Evolutionary conservation across 2,888 invertebrate genomes (phyloP).

Genomic region (Chorisops tibialis): DNA sequence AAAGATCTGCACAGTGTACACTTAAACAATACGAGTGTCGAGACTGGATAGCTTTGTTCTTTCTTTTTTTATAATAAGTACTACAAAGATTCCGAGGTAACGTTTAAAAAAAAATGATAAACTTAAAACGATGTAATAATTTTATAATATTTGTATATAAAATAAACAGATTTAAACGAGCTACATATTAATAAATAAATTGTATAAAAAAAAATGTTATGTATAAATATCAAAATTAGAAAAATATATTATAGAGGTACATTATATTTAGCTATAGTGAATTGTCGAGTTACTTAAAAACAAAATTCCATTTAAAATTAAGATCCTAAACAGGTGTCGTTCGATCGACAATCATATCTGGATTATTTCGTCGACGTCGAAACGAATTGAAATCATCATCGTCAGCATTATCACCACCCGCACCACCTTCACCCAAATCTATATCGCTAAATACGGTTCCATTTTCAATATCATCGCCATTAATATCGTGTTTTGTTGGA

Average conservation of each 20-base stretch:
- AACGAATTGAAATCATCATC: not conserved
- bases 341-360: conserved; percentile 32
- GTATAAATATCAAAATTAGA: not conserved
- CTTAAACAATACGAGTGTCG: too few species aligned
- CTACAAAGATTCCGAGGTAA: too few species aligned
- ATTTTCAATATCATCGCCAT: conserved; percentile 11
- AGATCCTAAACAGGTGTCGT: conserved; percentile 40
- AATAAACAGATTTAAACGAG: too few species aligned
- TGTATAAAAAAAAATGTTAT: not conserved
- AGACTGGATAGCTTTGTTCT: too few species aligned
- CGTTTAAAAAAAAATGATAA: too few species aligned
- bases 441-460: conserved; percentile 16
- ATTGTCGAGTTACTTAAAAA: not conserved
- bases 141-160: too few species aligned
- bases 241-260: not conserved
- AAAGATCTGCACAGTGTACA: too few species aligned
- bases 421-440: not conserved
- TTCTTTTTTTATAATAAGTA: too few species aligned
- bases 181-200: too few species aligned
- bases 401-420: not conserved
- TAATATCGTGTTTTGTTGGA: not conserved
- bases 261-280: not conserved
- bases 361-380: conserved; percentile 30
- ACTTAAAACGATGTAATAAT: too few species aligned
- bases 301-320: not conserved